A percentile compares a stretch with the other conserved stretches of the same genome.
Conservation (phyloP, 2,888 invertebrate genomes). For the Octonoba sinensis region DNA sequence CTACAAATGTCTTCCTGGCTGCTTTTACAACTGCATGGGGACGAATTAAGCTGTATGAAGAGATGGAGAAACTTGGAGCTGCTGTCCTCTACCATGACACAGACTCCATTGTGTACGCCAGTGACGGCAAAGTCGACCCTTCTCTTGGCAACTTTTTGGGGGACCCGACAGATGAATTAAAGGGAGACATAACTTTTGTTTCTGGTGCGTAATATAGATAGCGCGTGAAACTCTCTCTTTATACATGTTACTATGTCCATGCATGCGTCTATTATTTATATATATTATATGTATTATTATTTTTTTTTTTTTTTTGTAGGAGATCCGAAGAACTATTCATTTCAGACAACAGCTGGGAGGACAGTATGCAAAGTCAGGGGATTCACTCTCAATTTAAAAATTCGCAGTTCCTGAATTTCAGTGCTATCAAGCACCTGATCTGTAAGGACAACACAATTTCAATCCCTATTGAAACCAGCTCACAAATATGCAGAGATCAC, state of each 20-base stretch:
- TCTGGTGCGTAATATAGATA: neutral
- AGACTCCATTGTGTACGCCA: neutral
- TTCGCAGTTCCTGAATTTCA: no score
- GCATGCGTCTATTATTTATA: no score
- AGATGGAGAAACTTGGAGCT: conserved; percentile 7
- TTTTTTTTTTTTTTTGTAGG: conserved; percentile 1
- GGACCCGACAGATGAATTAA: no score
- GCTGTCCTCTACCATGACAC: conserved; percentile 8
- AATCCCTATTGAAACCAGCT: neutral
- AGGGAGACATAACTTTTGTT: neutral
- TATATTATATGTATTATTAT: neutral
- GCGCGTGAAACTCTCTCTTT: conserved; percentile 2
- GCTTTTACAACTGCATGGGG: conserved; percentile 4
- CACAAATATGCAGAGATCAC: neutral
- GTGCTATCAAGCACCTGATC: neutral
- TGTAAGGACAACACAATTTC: neutral
- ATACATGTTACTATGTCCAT: neutral
- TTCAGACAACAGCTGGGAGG: neutral
- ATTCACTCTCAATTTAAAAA: conserved; percentile 1
- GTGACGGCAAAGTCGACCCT: neutral
- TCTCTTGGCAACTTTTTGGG: no score
- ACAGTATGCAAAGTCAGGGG: conserved; percentile 5
- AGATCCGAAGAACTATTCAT: conserved; percentile 11
- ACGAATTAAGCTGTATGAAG: neutral
- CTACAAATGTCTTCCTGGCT: neutral